Conservation (phyloP, 2,797 vertebrate species). For the Rhadinocentrus ornatus region DNA sequence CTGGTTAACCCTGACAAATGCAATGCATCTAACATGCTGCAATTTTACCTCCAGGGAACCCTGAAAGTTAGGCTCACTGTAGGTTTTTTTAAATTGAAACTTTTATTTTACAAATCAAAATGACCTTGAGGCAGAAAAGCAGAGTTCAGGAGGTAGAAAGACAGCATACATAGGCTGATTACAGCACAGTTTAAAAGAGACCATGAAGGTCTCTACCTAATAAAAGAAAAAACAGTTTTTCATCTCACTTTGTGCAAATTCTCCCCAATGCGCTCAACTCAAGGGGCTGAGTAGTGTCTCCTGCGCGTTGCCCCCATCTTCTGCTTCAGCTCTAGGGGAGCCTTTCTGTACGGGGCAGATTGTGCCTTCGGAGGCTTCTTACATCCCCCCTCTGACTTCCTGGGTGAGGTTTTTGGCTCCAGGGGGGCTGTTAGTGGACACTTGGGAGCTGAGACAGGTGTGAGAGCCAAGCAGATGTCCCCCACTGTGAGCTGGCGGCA, state of each 20-base stretch:
- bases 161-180: slow-evolving; percentile 43
- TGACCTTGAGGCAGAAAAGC: slow-evolving; percentile 45
- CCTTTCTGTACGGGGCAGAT: not conserved
- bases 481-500: slow-evolving; percentile 82
- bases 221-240: slow-evolving; percentile 3
- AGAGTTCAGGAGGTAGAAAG: slow-evolving; percentile 69
- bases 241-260: slow-evolving; percentile 36
- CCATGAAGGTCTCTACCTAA: slow-evolving; percentile 20
- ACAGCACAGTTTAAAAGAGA: slow-evolving; percentile 45
- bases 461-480: slow-evolving; percentile 83
- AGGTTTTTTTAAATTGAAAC: slow-evolving; percentile 13
- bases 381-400: slow-evolving; percentile 17
- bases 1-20: slow-evolving; percentile 29
- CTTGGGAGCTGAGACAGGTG: slow-evolving; percentile 57
- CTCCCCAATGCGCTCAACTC: slow-evolving; percentile 55
- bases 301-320: slow-evolving; percentile 51
- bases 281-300: slow-evolving; percentile 79
- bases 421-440: not conserved
- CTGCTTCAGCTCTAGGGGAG: slow-evolving; percentile 3
- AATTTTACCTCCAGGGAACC: slow-evolving; percentile 1
- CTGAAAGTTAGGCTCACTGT: slow-evolving; percentile 19
- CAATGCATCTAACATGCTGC: not conserved
- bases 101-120: slow-evolving; percentile 30
- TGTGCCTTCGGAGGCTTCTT: slow-evolving; percentile 19
- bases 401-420: slow-evolving; percentile 17